Base-by-base conservation (phyloP, 2,888 invertebrate species). In the Aphodius sticticus region DNA sequence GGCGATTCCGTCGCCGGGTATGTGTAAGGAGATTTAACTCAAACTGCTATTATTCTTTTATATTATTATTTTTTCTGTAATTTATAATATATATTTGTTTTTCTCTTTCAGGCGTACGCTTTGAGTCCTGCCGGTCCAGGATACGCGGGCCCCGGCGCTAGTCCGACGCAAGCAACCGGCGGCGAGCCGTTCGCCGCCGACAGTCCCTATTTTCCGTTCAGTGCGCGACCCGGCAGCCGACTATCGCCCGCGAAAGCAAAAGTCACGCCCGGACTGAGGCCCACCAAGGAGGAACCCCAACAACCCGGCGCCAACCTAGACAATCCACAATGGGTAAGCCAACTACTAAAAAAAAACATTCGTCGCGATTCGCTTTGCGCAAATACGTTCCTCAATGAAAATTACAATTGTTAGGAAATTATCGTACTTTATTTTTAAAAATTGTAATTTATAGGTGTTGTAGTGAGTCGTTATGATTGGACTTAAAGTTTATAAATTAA, bases 191-290 rank as follows among this genome's bases (percentile, higher is more conserved):
- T 93, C 91, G 86, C 93, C 89, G 87, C 94, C 89, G 88, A 91
- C 89, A 89, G 90, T 86, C 92, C 91, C 88, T 93, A 89, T 90
- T 94, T 94, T 82, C 94, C 94, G 85, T 94, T 94, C 90, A 85
- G 92, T 90, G 87, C 89, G 90, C 88, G 92, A 86, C 90, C 92
- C 83, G 88, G 86, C 38, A 88, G 87, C 82, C 85, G 88, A 77
- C 83, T 88, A 70, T 88, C 88, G 89, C 89, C 92, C 89, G 84
- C 86, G 89, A 83, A 92, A 90, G 78, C 84, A 75, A 81, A 81
- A 81, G 85, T 87, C 71, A 86, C 87, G 70, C 85, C 86, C 75
- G 87, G 86, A 77, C 82, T 83, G 80, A 83, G 86, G 77, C 86
- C 86, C 84, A 85, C 86, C 81, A 86, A 86, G 83, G 87, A 87